Percentiles rank a stretch among this genome's conserved stretches.
Evolutionary conservation across 2,888 invertebrate genomes (phyloP).

Genomic region (Hanleya hanleyi): DNA sequence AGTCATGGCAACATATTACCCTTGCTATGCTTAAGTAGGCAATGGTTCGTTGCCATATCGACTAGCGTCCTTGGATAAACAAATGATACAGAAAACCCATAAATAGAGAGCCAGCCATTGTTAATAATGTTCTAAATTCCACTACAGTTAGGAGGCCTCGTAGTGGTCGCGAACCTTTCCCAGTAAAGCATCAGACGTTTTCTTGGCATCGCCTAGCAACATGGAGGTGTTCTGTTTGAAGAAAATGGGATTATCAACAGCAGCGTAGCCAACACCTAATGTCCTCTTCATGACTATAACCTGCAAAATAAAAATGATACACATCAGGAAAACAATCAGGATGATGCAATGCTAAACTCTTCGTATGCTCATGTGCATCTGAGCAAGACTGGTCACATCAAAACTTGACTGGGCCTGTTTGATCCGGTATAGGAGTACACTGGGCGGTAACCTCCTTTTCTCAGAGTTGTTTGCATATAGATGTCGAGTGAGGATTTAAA

Average conservation of each 20-base stretch:
- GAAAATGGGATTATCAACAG: constrained; percentile 94
- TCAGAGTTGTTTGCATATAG: too few species aligned
- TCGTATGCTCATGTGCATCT: too few species aligned
- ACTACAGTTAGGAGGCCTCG: constrained; percentile 2
- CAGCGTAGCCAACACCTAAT: constrained; percentile 90
- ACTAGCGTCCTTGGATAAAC: constrained; percentile 1
- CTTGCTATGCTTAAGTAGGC: too few species aligned
- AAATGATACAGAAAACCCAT: neutral
- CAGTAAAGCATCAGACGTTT: constrained; percentile 88
- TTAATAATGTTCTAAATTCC: neutral
- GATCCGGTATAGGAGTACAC: too few species aligned
- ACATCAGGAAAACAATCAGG: too few species aligned
- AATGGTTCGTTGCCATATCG: too few species aligned
- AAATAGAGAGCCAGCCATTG: neutral
- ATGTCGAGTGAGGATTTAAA: too few species aligned
- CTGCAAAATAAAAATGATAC: constrained; percentile 74
- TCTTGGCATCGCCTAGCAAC: constrained; percentile 93
- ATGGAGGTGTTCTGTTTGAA: constrained; percentile 89
- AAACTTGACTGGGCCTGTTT: too few species aligned
- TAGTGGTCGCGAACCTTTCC: constrained; percentile 78
- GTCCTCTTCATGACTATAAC: constrained; percentile 93
- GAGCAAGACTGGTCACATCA: too few species aligned
- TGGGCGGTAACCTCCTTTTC: too few species aligned
- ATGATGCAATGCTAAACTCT: too few species aligned
- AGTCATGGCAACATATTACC: too few species aligned